Evolutionary conservation across 2,888 invertebrate genomes (phyloP).

Genomic region (Cetonia aurata): DNA sequence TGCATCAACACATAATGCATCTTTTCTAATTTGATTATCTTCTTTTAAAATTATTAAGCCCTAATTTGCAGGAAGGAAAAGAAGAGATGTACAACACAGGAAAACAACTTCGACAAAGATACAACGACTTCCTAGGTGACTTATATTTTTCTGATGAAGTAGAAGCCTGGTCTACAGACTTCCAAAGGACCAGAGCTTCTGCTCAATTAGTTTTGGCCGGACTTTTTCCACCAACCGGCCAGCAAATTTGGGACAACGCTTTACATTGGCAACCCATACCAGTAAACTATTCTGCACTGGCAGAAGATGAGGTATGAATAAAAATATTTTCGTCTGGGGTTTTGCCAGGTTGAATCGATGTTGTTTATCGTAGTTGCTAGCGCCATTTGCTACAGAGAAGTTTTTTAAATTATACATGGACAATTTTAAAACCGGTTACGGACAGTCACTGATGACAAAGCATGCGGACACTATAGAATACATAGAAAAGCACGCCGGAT

Average conservation of each 20-base stretch:
- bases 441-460: conserved; percentile 65
- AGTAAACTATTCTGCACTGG: conserved; percentile 14
- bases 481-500: conserved; percentile 69
- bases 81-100: conserved; percentile 26
- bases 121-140: conserved; percentile 34
- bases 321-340: background rate
- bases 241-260: conserved; percentile 28
- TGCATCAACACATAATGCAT: no score
- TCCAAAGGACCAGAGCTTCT: conserved; percentile 19
- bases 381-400: background rate
- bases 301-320: conserved; percentile 51
- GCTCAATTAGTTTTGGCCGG: conserved; percentile 36
- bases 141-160: conserved; percentile 19
- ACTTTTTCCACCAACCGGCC: conserved; percentile 29
- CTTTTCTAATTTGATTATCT: background rate
- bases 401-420: conserved; percentile 11
- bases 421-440: conserved; percentile 21
- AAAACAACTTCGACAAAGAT: conserved; percentile 31
- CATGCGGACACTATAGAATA: conserved; percentile 72
- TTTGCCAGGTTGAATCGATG: no score
- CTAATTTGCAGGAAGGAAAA: conserved; percentile 42
- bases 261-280: conserved; percentile 44
- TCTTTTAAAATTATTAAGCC: background rate
- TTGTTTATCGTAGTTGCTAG: conserved; percentile 4
- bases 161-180: conserved; percentile 25